A percentile compares a stretch with the other conserved stretches of the same genome.
These are phyloP conservation scores for Hoplodrina blanda DNA, from an alignment of 2,888 invertebrate species.

Conservation along the genomic window DNA sequence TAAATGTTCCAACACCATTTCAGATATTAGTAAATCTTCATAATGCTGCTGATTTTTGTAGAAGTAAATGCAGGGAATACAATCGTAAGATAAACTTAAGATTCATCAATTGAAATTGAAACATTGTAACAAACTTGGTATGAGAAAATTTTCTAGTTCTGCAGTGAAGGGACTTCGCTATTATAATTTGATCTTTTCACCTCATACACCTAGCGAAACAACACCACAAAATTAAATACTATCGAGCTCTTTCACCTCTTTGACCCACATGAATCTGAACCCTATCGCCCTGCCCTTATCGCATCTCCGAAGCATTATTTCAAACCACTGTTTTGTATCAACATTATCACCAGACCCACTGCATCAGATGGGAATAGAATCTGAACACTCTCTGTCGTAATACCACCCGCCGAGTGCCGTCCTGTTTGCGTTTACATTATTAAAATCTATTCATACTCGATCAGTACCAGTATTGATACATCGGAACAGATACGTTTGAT, in stretches of 20 bases:
- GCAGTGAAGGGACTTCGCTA: not conserved
- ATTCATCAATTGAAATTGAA: too few species aligned
- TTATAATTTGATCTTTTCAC: not conserved
- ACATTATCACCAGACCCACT: slow-evolving; percentile 13
- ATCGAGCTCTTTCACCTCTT: not conserved
- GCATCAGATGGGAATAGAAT: slow-evolving; percentile 42
- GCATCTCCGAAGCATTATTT: slow-evolving; percentile 17
- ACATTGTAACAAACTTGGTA: too few species aligned
- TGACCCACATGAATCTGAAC: not conserved
- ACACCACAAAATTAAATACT: not conserved
- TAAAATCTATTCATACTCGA: slow-evolving; percentile 38
- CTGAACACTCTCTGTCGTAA: slow-evolving; percentile 22
- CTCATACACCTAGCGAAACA: not conserved
- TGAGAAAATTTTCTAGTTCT: not conserved
- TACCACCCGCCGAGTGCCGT: slow-evolving; percentile 42
- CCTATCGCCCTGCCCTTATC: slow-evolving; percentile 15
- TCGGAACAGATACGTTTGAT: slow-evolving; percentile 24
- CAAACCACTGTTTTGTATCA: slow-evolving; percentile 13
- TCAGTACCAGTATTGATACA: slow-evolving; percentile 30
- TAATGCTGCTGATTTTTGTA: too few species aligned
- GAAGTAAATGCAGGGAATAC: too few species aligned
- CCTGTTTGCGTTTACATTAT: slow-evolving; percentile 31
- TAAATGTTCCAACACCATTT: not conserved
- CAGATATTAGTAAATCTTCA: not conserved
- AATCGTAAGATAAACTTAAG: too few species aligned